Conservation (phyloP, 2,888 invertebrate genomes). For the Calameuta idolon region DNA sequence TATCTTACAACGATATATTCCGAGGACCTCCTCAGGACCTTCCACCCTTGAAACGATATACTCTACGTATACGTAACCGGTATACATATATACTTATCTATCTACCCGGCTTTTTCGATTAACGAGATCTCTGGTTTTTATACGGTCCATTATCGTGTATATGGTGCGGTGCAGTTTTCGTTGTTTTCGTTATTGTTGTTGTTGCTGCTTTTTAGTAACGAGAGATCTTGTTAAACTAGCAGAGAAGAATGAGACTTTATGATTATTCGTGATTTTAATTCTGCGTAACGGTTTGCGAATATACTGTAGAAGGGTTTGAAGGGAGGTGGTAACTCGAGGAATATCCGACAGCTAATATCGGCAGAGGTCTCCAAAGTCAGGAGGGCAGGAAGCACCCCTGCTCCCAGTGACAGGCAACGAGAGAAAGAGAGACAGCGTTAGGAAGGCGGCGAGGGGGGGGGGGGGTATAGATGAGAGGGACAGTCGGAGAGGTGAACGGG, state of each 20-base stretch:
- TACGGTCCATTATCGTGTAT: not conserved
- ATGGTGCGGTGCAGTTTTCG: not conserved
- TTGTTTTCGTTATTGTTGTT: not conserved
- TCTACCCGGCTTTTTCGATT: not conserved
- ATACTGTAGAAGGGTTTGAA: not conserved
- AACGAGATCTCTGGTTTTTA: not conserved
- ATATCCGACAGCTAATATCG: conserved; percentile 30
- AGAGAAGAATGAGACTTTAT: not conserved
- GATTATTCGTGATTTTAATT: not conserved
- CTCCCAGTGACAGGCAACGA: not conserved
- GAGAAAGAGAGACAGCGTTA: conserved; percentile 3
- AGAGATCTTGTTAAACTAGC: not conserved
- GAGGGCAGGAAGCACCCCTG: conserved; percentile 30
- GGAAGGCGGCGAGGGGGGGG: conserved; percentile 21
- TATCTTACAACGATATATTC: conserved; percentile 13
- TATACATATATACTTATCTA: not conserved
- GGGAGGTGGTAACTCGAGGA: not conserved
- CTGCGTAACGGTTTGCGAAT: not conserved
- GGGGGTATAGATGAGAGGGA: conserved; percentile 32
- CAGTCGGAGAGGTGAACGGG: conserved; percentile 1
- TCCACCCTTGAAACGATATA: not conserved
- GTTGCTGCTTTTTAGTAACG: not conserved
- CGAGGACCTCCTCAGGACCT: not conserved
- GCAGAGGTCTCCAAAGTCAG: conserved; percentile 22
- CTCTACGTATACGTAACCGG: not conserved